Conservation (phyloP, 1,140 invertebrate species). For the Zaprionus davidi region DNA sequence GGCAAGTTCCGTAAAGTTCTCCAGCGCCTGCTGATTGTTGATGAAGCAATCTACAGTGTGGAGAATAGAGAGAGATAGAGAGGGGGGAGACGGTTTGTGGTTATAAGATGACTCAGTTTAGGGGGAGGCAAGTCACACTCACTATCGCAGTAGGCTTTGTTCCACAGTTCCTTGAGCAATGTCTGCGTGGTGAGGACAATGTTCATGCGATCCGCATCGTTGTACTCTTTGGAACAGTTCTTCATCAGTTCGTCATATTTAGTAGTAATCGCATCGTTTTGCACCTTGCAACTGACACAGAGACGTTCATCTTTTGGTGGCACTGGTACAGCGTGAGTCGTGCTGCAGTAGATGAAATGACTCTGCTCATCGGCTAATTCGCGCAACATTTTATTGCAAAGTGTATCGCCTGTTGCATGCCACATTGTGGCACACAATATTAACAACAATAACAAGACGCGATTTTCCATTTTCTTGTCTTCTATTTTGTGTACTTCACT, state of each 20-base stretch:
- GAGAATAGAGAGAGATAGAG: too few relatives aligned
- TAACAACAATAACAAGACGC: neutral
- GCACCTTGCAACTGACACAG: slow-evolving; percentile 40
- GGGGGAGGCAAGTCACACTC: slow-evolving; percentile 8
- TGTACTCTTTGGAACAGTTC: slow-evolving; percentile 62
- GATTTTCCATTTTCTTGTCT: neutral
- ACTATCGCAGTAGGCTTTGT: slow-evolving; percentile 71
- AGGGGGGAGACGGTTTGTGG: neutral
- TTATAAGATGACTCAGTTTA: neutral
- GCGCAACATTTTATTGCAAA: slow-evolving; percentile 13
- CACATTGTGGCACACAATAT: neutral
- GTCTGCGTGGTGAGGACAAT: slow-evolving; percentile 61
- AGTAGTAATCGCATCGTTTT: slow-evolving; percentile 7
- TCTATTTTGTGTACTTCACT: slow-evolving; percentile 3
- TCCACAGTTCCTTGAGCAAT: slow-evolving; percentile 61
- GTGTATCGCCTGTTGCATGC: neutral
- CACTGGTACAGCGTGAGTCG: slow-evolving; percentile 61
- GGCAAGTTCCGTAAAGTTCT: slow-evolving; percentile 22
- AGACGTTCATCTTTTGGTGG: slow-evolving; percentile 13
- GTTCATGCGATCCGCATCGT: slow-evolving; percentile 71
- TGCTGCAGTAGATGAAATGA: slow-evolving; percentile 64
- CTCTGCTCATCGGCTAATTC: slow-evolving; percentile 57
- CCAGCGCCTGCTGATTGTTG: slow-evolving; percentile 15
- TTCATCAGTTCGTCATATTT: slow-evolving; percentile 28
- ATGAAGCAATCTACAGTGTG: slow-evolving; percentile 35